A percentile compares a stretch with the other conserved stretches of the same genome.
These are phyloP conservation scores for Coregonus ussuriensis DNA, from an alignment of 2,797 vertebrate genomes.

Conservation along the genomic window DNA sequence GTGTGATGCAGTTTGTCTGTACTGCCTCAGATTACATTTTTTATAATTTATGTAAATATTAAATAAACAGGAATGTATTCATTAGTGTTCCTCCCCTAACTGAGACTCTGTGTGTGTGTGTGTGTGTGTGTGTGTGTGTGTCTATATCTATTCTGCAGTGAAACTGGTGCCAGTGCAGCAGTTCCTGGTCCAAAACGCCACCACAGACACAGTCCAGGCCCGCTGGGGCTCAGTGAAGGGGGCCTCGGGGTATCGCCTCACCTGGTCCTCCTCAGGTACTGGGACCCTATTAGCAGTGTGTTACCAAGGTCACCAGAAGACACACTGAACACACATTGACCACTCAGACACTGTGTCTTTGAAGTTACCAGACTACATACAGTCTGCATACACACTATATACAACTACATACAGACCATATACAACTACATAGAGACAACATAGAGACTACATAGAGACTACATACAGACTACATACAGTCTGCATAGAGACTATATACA, in stretches of 20 bases:
- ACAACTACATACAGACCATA: too few relatives aligned
- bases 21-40: background rate
- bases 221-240: conserved; percentile 83
- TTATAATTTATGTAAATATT: background rate
- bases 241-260: conserved; percentile 87
- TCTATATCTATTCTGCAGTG: conserved; percentile 67
- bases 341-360: background rate
- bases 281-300: background rate
- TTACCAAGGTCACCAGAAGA: background rate
- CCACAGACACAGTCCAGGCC: conserved; percentile 84
- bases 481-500: too few relatives aligned
- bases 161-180: conserved; percentile 80
- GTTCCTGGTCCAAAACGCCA: conserved; percentile 83
- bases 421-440: too few relatives aligned
- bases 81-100: too few relatives aligned
- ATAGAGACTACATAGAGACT: too few relatives aligned
- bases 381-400: too few relatives aligned
- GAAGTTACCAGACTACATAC: too few relatives aligned
- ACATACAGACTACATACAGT: background rate
- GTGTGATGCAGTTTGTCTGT: background rate
- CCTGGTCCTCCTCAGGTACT: conserved; percentile 85
- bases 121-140: conserved; percentile 8
- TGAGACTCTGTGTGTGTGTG: background rate
- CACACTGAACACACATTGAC: background rate
- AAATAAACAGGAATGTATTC: too few relatives aligned